Conservation (phyloP, 2,888 invertebrate genomes). For the Microplitis manilae region DNA sequence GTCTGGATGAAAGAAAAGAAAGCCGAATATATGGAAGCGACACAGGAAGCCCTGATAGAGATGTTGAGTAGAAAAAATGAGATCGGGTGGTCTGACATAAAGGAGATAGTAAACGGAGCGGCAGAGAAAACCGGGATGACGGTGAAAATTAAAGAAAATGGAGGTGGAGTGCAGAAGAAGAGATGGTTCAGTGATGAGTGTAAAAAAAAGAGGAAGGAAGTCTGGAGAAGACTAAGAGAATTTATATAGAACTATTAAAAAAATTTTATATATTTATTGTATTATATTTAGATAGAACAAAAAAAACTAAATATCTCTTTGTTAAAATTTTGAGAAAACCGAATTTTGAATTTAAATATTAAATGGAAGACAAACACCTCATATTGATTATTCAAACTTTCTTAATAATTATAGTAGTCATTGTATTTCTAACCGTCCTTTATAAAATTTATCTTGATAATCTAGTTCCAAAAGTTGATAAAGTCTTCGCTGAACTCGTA, state of each 20-base stretch:
- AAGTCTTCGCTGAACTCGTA: background rate
- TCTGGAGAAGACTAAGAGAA: slow-evolving; percentile 3
- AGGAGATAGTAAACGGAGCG: background rate
- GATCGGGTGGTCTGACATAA: background rate
- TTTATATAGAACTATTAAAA: background rate
- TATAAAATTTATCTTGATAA: no score
- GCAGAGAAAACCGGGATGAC: background rate
- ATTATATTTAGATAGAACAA: no score
- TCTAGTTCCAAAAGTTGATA: background rate
- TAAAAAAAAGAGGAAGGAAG: slow-evolving; percentile 8
- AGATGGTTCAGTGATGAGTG: slow-evolving; percentile 24
- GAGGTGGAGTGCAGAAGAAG: background rate
- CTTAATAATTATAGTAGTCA: no score
- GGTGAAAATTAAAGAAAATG: background rate
- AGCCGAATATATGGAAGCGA: background rate
- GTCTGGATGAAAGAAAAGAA: slow-evolving; percentile 14
- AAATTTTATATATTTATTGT: no score
- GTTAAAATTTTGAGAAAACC: no score
- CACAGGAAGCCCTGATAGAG: background rate
- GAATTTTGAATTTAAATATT: no score
- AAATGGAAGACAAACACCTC: no score
- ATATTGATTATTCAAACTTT: no score
- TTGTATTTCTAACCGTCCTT: no score
- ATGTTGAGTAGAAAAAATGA: background rate
- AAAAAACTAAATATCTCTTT: no score